A percentile compares a stretch with the other conserved stretches of the same genome.
Conservation (phyloP, 2,888 invertebrate genomes). For the Nasonovia ribisnigri region DNA sequence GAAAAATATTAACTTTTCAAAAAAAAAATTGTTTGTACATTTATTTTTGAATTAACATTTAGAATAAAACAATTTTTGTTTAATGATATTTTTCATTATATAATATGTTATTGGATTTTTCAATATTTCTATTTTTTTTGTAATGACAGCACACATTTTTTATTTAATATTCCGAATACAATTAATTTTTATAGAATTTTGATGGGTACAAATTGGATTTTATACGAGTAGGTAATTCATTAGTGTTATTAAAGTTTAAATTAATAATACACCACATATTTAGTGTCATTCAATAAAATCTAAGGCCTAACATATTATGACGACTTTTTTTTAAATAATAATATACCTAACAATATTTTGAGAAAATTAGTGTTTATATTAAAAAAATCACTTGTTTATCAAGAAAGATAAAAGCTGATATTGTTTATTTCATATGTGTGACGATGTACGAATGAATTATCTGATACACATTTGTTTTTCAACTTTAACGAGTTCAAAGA, state of each 20-base stretch:
- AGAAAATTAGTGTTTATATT: background rate
- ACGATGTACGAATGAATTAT: background rate
- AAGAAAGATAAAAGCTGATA: background rate
- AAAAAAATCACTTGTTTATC: background rate
- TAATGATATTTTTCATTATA: background rate
- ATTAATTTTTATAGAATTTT: background rate
- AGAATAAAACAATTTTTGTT: background rate
- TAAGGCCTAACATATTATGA: background rate
- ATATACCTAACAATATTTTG: background rate
- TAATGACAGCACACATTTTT: background rate
- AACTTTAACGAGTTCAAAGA: background rate
- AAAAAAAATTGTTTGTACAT: background rate
- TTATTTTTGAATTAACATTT: background rate
- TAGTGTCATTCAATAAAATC: background rate
- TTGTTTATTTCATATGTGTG: background rate
- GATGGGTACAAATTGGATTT: background rate
- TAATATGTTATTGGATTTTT: background rate
- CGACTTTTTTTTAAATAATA: background rate
- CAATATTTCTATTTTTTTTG: background rate
- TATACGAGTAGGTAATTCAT: background rate
- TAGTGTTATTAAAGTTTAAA: background rate
- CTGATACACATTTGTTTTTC: conserved; percentile 13
- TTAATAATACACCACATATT: background rate
- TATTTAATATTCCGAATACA: background rate
- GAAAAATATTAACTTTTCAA: background rate